A percentile compares a stretch with the other conserved stretches of the same genome.
These are phyloP conservation scores for Brachionichthys hirsutus DNA, from an alignment of 2,113 vertebrate species.

Conservation along the genomic window DNA sequence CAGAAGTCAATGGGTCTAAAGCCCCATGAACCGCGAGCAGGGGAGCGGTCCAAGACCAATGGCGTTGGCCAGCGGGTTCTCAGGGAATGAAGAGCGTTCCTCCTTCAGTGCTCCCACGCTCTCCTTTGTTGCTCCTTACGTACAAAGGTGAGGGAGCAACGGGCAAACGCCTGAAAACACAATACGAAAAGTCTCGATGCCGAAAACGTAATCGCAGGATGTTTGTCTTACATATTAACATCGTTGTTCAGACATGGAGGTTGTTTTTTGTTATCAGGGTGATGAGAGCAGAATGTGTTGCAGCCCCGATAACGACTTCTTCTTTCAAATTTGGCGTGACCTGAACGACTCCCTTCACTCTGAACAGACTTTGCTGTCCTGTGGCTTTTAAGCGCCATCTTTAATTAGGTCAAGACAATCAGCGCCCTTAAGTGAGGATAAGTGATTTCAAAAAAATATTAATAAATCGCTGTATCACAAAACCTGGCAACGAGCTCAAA, in stretches of 20 bases:
- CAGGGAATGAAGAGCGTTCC: conserved; percentile 33
- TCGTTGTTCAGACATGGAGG: neutral
- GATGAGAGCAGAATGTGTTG: conserved; percentile 40
- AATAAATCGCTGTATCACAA: too few species aligned
- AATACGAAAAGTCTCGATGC: conserved; percentile 21
- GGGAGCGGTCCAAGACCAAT: conserved; percentile 31
- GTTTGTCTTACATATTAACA: conserved; percentile 18
- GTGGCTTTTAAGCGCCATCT: too few species aligned
- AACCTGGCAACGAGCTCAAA: too few species aligned
- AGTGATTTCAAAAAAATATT: too few species aligned
- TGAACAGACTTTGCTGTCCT: too few species aligned
- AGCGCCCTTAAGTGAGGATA: too few species aligned
- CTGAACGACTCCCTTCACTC: too few species aligned
- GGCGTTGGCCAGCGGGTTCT: conserved; percentile 25
- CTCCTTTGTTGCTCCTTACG: conserved; percentile 27
- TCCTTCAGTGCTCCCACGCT: conserved; percentile 42
- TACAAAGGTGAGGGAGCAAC: conserved; percentile 10
- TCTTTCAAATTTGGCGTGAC: too few species aligned
- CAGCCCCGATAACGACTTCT: neutral
- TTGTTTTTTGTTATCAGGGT: neutral
- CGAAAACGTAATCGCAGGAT: conserved; percentile 23
- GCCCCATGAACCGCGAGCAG: conserved; percentile 34
- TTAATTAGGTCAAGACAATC: too few species aligned
- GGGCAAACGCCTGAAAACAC: conserved; percentile 23
- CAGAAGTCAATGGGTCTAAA: conserved; percentile 57